Evolutionary conservation across 2,888 invertebrate genomes (phyloP), one percentile per base, ranked within the genome.

Genomic region (Rhagium mordax): DNA sequence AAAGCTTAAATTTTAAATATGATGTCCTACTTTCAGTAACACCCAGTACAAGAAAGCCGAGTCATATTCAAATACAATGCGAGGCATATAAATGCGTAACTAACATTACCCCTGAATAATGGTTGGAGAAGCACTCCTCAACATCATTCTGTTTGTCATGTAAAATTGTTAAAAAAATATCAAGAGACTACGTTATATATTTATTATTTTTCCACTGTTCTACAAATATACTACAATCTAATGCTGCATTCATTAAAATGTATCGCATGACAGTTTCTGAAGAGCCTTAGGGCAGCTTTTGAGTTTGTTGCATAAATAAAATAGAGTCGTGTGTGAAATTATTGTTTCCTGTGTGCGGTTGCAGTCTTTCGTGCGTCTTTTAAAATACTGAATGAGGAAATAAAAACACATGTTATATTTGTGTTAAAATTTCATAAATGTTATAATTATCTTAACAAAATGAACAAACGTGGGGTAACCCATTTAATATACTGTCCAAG

Each of bases 231-330:
- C 55, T 68, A 69, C 74, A 75, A 64, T 61, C 72, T 75, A 77
- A 77, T 74, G 55, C 75, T 47, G 64, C 69, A 70, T 72, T 77
- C 77, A 77, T 77, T 75, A 77, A 77, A 77, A 77, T 75, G 75
- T 77, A 75, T 75, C 75, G 75, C 77, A 68, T 77, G 72, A 69
- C 57, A 70, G 74, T 77, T 75, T 55, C 59, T 57, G 18, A 62
- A 70, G 70, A 72, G 65, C 75, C 48, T 24, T 18, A 10, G 59
- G 67, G 67, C 21, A 65, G 57, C 70, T 64, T 66, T 47, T 15
- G 71, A 72, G 69, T 74, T 71, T 60, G 71, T 74, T 74, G 65
- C 60, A 69, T 73, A 69, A 71, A 72, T 71, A 73, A 70, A 76
- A 74, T 48, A 20, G 33, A 55, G 47, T 59, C 27, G 27, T 33